Conservation (phyloP, 2,113 vertebrate species). For the Poecilia latipinna region DNA sequence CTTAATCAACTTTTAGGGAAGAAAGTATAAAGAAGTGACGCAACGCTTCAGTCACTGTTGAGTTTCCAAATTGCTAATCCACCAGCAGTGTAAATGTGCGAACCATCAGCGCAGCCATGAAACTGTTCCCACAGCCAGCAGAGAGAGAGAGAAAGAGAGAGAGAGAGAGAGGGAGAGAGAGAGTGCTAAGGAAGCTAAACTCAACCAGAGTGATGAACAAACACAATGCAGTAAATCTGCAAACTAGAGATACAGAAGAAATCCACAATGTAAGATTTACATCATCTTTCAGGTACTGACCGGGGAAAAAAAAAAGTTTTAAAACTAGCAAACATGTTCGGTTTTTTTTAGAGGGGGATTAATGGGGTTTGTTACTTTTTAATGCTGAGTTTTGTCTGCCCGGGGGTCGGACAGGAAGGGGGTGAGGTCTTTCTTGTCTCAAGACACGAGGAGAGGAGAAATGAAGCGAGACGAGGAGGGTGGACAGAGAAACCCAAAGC, state of each 20-base stretch:
- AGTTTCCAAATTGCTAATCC: not conserved
- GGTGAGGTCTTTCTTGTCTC: constrained; percentile 23
- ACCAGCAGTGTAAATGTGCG: not conserved
- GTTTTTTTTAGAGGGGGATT: not conserved
- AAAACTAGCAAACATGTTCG: not conserved
- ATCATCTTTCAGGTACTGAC: not conserved
- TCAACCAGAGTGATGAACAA: too few species aligned
- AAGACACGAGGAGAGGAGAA: constrained; percentile 40
- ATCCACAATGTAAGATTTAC: not conserved
- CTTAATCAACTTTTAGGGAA: not conserved
- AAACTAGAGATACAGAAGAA: not conserved
- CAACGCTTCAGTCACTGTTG: not conserved
- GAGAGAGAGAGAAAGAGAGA: too few species aligned
- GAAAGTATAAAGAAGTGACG: not conserved
- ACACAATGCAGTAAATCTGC: not conserved
- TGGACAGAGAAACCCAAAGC: constrained; percentile 10
- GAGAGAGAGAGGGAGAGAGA: too few species aligned
- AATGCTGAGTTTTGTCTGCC: not conserved
- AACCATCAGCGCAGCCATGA: not conserved
- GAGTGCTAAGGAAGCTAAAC: too few species aligned
- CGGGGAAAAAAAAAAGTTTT: not conserved
- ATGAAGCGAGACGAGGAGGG: constrained; percentile 26
- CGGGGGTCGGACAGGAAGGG: not conserved
- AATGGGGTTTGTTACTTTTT: not conserved
- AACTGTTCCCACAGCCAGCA: not conserved